Base-by-base conservation (phyloP, 92 coral and sea anemone species). In the Epizoanthus illoricatus region DNA sequence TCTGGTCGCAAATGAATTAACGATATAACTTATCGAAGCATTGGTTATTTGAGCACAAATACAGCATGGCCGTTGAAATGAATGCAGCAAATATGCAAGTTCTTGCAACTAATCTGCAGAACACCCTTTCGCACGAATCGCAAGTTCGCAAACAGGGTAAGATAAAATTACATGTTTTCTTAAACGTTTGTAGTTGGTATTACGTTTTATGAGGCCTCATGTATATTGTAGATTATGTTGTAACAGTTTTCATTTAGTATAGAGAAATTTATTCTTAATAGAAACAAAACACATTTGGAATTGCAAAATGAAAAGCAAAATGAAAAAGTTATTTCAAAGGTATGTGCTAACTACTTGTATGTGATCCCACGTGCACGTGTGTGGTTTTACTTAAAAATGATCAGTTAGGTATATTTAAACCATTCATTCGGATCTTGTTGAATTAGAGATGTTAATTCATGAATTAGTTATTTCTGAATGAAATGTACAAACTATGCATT, bases 131-230 rank as follows among this genome's bases (percentile, higher is more conserved):
- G 20, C 86, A 86, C 11, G 99, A 96, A 3, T 63, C 98, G 24
- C 83, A 84, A 79, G 84, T 87, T 65, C 92, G 99, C 59, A 93
- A 84, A 80, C 96, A 94, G 74, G 99, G 99, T 96, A 86, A 43
- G 87, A 36, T 40, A 13, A 7, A 43, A 60, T 33, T 65, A 49
- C 13, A 18, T 54, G 40, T 10, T 5, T 20, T 70, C 17, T 17
- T 16, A 8, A 75, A 49, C 40, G 42, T 19, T n/a, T 72, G 57
- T 10, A n/a, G 5, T 45, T 9, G 7, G 52, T 45, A 45, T 45
- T 45, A 9, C 52, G 8, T 5, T 0, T 45, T 45, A 49, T 49
- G 8, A 49, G 56, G 15, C 15, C 6, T 45, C 52, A 49, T 49
- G 1, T 66, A 11, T 24, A 66, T 33, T 9, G 49, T 16, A 36